Conservation (phyloP, 2,797 vertebrate species). For the Urophycis tenuis region DNA sequence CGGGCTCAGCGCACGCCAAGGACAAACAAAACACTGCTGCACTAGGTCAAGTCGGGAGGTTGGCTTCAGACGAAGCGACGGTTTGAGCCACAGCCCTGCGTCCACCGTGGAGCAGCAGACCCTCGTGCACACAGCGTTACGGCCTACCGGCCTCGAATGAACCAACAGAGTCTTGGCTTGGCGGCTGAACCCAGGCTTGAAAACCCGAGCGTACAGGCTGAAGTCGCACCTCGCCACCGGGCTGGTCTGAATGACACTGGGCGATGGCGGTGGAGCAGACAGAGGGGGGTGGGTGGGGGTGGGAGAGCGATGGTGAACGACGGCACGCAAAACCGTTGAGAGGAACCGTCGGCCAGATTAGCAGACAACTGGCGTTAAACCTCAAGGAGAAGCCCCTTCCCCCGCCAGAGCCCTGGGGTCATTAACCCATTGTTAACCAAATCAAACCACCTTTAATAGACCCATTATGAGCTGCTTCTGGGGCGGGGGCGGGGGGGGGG, state of each 20-base stretch:
- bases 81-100: no score
- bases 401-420: conserved; percentile 53
- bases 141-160: no score
- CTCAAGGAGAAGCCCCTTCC: conserved; percentile 37
- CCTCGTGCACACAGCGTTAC: no score
- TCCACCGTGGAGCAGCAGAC: neutral
- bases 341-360: neutral
- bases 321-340: neutral
- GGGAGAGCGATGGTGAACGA: neutral
- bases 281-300: no score
- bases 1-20: neutral
- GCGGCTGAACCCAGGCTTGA: no score
- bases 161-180: no score
- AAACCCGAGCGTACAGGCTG: no score
- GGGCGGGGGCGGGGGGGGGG: neutral
- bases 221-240: no score
- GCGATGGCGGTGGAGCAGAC: no score
- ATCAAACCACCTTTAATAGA: conserved; percentile 64
- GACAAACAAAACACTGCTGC: neutral
- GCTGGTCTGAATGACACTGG: no score
- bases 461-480: conserved; percentile 23
- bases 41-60: neutral
- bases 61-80: no score
- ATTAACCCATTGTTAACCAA: conserved; percentile 73
- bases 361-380: neutral